Base-by-base conservation (phyloP, 2,113 vertebrate species). In the Gadus chalcogrammus region DNA sequence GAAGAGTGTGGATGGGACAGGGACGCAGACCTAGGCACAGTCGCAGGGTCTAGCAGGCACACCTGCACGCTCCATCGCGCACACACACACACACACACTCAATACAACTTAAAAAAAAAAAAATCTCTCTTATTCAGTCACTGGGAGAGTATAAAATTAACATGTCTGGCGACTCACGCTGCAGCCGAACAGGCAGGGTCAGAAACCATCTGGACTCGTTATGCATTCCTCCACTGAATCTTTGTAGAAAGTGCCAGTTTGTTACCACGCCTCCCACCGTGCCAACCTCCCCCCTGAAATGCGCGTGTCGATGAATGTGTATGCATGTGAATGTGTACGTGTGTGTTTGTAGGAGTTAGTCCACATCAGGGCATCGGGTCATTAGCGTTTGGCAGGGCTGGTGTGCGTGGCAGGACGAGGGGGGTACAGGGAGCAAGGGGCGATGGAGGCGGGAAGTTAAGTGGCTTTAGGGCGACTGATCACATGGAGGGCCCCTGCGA, bases 241-340 rank as follows among this genome's bases (percentile, higher is more conserved):
- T 35, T 35, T 35, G 62, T 56, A 56, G 78, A 85, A 88, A 86
- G 85, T 87, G 88, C 83, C 87, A 69, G 24, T 67, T 42, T 67
- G 84, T 80, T 2, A 65, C 4, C 4, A 17, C 35, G 13, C 62
- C 24, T 11, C 62, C 16, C 18, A 48, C 59, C 64, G 64, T 1
- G 7, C 38, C 67, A 31, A 0, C 56, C 20, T 18, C 15, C 42
- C 3, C 48, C 75, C 52, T 79, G 71, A 74, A 68, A 64, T 27
- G 28, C 18, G 60, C 69, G 65, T 60, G 71, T 64, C 27, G 17
- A 13, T 24, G 62, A 73, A 76, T 85, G 20, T 61, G 60, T 27
- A 15, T 62, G 60, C 20, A 13, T 61, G 60, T 61, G 11, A 35
- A 35, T 35, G 31, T 35, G 31, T 35, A 35, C 31, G 31, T 35